These are phyloP conservation scores for Drosophila erecta DNA, from an alignment of 1,140 invertebrate genomes.

Conservation along the genomic window DNA sequence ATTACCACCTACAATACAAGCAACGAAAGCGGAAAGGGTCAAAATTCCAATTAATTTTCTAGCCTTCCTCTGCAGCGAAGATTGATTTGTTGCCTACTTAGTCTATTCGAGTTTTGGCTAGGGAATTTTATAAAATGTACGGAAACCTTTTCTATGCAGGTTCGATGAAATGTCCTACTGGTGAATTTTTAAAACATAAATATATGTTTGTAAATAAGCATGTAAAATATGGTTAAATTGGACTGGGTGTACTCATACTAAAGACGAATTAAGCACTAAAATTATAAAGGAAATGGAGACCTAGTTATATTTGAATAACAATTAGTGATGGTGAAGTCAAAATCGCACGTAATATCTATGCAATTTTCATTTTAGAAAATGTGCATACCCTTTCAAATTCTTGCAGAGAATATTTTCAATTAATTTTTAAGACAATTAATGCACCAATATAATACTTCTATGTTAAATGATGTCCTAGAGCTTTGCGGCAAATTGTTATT, in stretches of 20 bases:
- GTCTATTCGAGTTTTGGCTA: conserved; percentile 18
- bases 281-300: background rate
- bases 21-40: conserved; percentile 25
- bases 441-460: background rate
- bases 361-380: too few species aligned
- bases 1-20: conserved; percentile 35
- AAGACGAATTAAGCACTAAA: background rate
- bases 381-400: background rate
- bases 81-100: conserved; percentile 9
- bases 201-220: background rate
- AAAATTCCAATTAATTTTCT: conserved; percentile 12
- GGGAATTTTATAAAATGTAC: background rate
- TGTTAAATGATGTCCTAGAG: background rate
- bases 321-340: background rate
- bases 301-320: conserved; percentile 4
- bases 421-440: background rate
- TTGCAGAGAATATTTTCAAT: background rate
- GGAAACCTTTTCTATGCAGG: background rate
- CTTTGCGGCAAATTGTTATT: background rate
- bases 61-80: conserved; percentile 3
- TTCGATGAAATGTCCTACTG: background rate
- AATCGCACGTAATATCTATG: too few species aligned
- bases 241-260: background rate
- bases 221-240: background rate
- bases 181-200: background rate